Conservation (phyloP, 2,797 vertebrate species). For the Ctenochaetus hawaiiensis region DNA sequence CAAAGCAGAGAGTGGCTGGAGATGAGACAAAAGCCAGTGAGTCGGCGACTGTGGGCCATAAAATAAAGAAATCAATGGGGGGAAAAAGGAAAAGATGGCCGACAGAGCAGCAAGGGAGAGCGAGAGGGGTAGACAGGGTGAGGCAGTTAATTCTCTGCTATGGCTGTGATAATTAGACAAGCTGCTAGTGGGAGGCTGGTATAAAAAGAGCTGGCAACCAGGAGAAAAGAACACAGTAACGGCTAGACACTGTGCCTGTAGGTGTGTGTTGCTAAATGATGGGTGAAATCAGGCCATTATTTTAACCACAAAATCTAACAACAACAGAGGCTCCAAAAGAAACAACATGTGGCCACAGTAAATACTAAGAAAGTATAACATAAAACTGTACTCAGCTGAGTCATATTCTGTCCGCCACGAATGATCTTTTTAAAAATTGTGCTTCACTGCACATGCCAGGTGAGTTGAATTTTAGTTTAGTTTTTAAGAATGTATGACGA, state of each 20-base stretch:
- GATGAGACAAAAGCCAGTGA: slow-evolving; percentile 39
- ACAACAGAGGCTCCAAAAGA: slow-evolving; percentile 23
- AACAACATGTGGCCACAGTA: slow-evolving; percentile 23
- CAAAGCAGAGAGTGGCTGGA: slow-evolving; percentile 25
- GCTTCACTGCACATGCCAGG: slow-evolving; percentile 8
- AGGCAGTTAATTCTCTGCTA: slow-evolving; percentile 68
- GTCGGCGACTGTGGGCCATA: slow-evolving; percentile 29
- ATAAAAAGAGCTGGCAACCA: slow-evolving; percentile 67
- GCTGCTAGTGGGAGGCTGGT: slow-evolving; percentile 73
- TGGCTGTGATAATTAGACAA: slow-evolving; percentile 75
- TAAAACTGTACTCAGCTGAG: background rate
- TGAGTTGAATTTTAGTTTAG: slow-evolving; percentile 3
- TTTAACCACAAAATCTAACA: slow-evolving; percentile 26
- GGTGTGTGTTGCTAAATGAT: slow-evolving; percentile 43
- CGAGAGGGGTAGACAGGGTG: slow-evolving; percentile 51
- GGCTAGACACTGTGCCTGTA: slow-evolving; percentile 57
- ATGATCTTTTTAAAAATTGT: slow-evolving; percentile 7
- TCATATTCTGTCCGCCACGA: background rate
- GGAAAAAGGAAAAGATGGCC: slow-evolving; percentile 40
- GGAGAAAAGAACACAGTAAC: slow-evolving; percentile 49
- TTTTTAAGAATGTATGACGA: slow-evolving; percentile 31
- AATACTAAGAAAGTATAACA: slow-evolving; percentile 15
- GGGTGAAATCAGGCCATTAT: slow-evolving; percentile 56
- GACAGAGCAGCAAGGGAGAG: slow-evolving; percentile 46
- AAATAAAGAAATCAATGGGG: slow-evolving; percentile 58